Evolutionary conservation across 2,113 vertebrate species (phyloP), one percentile per base, ranked within the genome.

Genomic region (Lethenteron camtschaticum): DNA sequence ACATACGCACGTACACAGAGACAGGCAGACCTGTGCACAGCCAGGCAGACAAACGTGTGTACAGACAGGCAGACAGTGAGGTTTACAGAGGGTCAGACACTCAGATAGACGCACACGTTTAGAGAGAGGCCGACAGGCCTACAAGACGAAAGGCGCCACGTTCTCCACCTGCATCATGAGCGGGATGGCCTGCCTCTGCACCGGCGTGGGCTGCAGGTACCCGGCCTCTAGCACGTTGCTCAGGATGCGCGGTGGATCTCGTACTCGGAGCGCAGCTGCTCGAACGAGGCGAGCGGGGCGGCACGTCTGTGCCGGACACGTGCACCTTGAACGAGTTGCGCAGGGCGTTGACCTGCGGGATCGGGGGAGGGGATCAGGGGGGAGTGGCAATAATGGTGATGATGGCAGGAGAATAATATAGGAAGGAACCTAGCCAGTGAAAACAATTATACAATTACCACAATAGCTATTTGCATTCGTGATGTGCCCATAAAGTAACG

Each of bases 131-230:
- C 1, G 41, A 41, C 41, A 41, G 41, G 6, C 41, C 41, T 41
- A 41, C 41, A 41, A 41, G 41, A 71, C 12, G 13, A 57, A 10
- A 56, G 16, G 9, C 68, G 68, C 66, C 16, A 41, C 68, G 57
- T 69, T 9, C 76, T 86, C 78, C 69, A 95, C 90, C 1, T 95
- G 89, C 76, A 96, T 81, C 89, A 97, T 95, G 75, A 87, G 80
- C 0, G 92, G 92, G 70, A 91, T 85, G 0, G 89, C 87, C 80
- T 97, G 92, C 91, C 94, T 95, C 82, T 97, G 92, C 72, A 97
- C 86, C 0, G 91, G 83, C 0, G 91, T 96, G 0, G 92, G 91
- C 1, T 73, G 76, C 5, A 70, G 81, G 74, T 91, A 87, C 1
- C 89, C 89, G 4, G 86, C 82, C 1, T 83, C 81, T 11, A 73